Evolutionary conservation across 2,797 vertebrate species (phyloP).

Genomic region (Gymnoscopelus microlampas): DNA sequence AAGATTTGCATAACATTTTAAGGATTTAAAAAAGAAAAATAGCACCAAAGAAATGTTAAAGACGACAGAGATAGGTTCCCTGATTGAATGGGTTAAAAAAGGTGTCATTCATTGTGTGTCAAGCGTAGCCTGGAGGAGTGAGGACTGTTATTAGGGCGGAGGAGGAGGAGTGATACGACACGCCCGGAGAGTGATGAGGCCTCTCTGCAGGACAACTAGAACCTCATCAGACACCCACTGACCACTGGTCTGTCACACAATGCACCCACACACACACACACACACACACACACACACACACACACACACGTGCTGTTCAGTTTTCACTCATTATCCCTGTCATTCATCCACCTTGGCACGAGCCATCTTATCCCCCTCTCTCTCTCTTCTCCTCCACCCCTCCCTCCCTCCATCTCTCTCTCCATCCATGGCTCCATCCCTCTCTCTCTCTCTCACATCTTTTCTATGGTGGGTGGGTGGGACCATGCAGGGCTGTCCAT

Average conservation of each 20-base stretch:
- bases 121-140: too few species aligned
- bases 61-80: too few species aligned
- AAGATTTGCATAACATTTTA: too few species aligned
- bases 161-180: slow-evolving; percentile 41
- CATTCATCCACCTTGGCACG: neutral
- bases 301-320: neutral
- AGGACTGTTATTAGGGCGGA: slow-evolving; percentile 20
- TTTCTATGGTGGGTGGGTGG: too few species aligned
- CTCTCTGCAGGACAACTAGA: too few species aligned
- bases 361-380: neutral
- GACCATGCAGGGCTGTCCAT: too few species aligned
- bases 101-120: too few species aligned
- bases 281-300: neutral
- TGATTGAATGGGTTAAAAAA: too few species aligned
- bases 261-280: neutral
- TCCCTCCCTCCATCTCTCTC: neutral
- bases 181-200: too few species aligned
- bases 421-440: neutral
- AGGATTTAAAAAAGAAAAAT: too few species aligned
- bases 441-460: neutral
- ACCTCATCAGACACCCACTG: too few species aligned
- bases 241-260: neutral
- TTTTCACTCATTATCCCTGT: neutral
- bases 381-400: slow-evolving; percentile 6
- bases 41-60: too few species aligned